These are phyloP conservation scores for Psittacara wagleri DNA, from an alignment of 2,113 vertebrate genomes.

Conservation along the genomic window DNA sequence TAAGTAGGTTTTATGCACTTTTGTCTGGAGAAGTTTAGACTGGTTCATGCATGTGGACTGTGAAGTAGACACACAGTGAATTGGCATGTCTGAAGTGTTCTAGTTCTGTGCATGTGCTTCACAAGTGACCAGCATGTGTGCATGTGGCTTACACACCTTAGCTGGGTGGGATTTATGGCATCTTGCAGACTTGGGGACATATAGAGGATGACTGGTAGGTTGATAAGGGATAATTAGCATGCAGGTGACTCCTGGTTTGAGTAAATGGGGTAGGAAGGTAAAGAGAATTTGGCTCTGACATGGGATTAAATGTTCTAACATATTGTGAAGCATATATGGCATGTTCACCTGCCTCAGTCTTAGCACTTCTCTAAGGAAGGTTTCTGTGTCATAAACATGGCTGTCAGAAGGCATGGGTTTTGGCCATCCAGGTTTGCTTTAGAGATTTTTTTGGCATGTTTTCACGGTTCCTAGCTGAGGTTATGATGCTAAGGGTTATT, in stretches of 20 bases:
- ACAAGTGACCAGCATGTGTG: rapidly evolving
- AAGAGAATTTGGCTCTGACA: background rate
- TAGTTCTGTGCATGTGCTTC: background rate
- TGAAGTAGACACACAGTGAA: rapidly evolving
- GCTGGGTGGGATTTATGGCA: background rate
- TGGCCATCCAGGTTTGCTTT: background rate
- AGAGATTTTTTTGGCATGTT: background rate
- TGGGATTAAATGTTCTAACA: rapidly evolving
- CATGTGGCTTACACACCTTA: rapidly evolving
- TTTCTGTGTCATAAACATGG: rapidly evolving
- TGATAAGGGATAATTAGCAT: background rate
- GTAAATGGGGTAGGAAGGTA: background rate
- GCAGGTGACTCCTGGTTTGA: background rate
- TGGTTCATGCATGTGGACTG: rapidly evolving
- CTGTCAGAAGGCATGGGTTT: background rate
- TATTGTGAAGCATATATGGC: rapidly evolving
- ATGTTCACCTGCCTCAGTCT: background rate
- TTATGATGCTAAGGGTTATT: background rate
- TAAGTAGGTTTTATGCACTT: background rate
- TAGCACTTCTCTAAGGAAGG: background rate
- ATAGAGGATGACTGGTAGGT: background rate
- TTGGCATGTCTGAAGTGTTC: background rate
- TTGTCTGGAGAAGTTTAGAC: background rate
- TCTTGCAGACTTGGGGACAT: background rate
- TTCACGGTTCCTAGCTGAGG: background rate